Percentiles rank a stretch among this genome's conserved stretches.
phyloP scores from a whole-genome alignment of 2,113 vertebrate genomes.

The Calidris pugnax region DNA sequence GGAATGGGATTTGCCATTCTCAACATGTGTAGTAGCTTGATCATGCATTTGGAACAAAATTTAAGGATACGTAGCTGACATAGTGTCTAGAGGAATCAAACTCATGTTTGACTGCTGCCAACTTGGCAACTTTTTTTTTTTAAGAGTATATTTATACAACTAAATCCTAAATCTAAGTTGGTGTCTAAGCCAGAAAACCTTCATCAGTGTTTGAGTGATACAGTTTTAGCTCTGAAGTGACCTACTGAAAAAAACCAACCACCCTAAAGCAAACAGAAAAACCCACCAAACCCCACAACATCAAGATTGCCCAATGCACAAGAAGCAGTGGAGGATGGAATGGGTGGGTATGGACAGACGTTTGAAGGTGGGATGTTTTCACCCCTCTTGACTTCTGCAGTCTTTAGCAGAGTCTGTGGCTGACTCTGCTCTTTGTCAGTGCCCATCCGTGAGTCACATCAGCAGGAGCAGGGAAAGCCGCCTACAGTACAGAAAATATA shows the following conservation, averaged over 20 bases:
- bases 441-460: neutral
- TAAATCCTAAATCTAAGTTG: neutral
- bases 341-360: neutral
- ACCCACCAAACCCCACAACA: rapidly evolving
- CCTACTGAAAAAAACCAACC: neutral
- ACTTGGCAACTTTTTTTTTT: neutral
- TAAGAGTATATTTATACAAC: neutral
- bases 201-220: neutral
- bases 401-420: neutral
- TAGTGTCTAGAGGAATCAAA: neutral
- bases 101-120: neutral
- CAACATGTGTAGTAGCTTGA: neutral
- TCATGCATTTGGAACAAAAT: neutral
- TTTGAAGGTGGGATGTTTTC: neutral
- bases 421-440: neutral
- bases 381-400: neutral
- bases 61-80: neutral
- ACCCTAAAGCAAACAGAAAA: neutral
- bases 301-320: too few species aligned
- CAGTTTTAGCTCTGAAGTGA: neutral
- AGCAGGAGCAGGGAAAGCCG: neutral
- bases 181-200: neutral
- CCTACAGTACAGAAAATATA: neutral
- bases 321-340: neutral
- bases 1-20: neutral